These are phyloP conservation scores for Myotis planiceps DNA, from an alignment of 2,797 vertebrate species.

Conservation along the genomic window DNA sequence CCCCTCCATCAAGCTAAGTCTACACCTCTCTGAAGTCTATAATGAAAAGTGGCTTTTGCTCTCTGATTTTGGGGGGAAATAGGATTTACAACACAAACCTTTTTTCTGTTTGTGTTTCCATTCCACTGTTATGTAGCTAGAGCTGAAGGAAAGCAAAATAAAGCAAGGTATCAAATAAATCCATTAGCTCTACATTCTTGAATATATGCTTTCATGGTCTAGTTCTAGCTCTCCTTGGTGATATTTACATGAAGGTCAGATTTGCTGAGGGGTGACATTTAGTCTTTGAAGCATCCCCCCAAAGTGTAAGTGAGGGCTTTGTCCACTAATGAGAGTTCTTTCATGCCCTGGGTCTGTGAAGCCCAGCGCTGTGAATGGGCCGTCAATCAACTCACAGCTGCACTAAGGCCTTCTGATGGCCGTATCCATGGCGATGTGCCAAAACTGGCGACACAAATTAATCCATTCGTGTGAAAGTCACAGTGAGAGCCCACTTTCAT, in stretches of 20 bases:
- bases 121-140: neutral
- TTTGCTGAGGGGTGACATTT: slow-evolving; percentile 1
- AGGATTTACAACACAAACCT: neutral
- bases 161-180: neutral
- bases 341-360: slow-evolving; percentile 53
- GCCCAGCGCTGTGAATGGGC: slow-evolving; percentile 58
- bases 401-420: slow-evolving; percentile 41
- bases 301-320: slow-evolving; percentile 51
- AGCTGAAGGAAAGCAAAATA: neutral
- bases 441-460: slow-evolving; percentile 68
- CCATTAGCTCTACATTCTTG: neutral
- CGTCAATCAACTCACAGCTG: slow-evolving; percentile 67
- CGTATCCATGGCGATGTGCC: slow-evolving; percentile 76
- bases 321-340: slow-evolving; percentile 61
- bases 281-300: slow-evolving; percentile 25
- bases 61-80: neutral
- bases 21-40: neutral
- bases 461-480: slow-evolving; percentile 73
- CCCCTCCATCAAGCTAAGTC: neutral
- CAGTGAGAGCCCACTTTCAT: slow-evolving; percentile 69
- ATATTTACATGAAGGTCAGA: slow-evolving; percentile 37
- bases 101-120: neutral
- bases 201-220: neutral
- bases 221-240: neutral
- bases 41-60: neutral